Evolutionary conservation across 2,888 invertebrate species (phyloP), one percentile per base, ranked within the genome.

Genomic region (Copidosoma aretas): DNA sequence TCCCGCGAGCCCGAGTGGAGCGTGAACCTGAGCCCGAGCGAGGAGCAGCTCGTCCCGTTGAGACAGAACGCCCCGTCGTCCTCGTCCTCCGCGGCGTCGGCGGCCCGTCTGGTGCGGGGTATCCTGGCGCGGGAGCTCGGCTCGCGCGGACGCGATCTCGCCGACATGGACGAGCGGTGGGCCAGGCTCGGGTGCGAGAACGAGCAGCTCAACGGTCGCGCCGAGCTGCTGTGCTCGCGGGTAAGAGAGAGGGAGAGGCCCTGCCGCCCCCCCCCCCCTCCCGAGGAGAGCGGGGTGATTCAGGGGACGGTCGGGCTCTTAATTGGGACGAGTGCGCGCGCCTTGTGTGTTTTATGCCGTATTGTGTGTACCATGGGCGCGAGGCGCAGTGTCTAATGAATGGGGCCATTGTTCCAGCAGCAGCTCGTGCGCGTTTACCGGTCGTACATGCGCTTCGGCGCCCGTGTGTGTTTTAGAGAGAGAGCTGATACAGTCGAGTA

Each of bases 71-170:
- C 21, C 25, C 22, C 57, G 2, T 1, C 43, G 21, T 32, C 57
- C 15, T 1, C 51, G 15, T 32, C 57, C 15, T 1, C 51, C 12
- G 32, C 32, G 8, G 32, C 32, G 8, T 5, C 4, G 4, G 3
- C 32, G 32, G 32, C 32, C 8, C 32, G 32, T 32, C 43, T 73
- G 75, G 70, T 73, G 64, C 68, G 73, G 67, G 70, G 74, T 64
- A 58, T 76, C 51, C 64, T 73, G 57, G 76, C 75, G 43, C 74
- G 72, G 5, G 75, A 75, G 56, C 59, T 74, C 21, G 66, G 70
- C 64, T 60, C 74, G 24, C 71, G 72, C 21, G 67, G 67, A 66
- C 73, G 65, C 54, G 75, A 74, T 49, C 72, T 76, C 24, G 57
- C 53, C 41, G 58, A 58, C 57, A 64, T 67, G 73, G 62, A 54